phyloP scores from a whole-genome alignment of 2,888 invertebrate species.

The Cheilosia scutellata region DNA sequence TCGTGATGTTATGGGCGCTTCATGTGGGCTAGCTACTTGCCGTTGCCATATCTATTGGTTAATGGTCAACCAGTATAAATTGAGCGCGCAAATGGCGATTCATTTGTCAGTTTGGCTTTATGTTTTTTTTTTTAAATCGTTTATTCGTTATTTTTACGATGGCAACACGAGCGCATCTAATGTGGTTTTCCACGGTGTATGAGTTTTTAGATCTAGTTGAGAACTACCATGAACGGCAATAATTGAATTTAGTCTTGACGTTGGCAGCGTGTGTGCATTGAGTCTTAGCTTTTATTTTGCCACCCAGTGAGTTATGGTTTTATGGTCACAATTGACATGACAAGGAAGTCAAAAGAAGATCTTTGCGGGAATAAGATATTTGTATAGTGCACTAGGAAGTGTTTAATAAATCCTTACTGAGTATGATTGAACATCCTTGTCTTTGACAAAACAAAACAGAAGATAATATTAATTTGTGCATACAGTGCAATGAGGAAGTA shows the following conservation, averaged over 20 bases:
- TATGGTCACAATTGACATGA: constrained; percentile 14
- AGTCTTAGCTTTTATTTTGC: constrained; percentile 12
- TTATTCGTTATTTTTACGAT: neutral
- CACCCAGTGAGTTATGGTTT: constrained; percentile 33
- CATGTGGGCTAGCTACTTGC: too few species aligned
- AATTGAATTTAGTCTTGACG: constrained; percentile 20
- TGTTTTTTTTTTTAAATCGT: constrained; percentile 7
- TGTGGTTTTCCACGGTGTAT: neutral
- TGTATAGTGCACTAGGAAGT: constrained; percentile 50
- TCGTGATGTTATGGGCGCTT: constrained; percentile 61
- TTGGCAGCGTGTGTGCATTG: constrained; percentile 11
- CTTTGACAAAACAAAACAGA: neutral
- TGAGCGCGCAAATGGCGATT: constrained; percentile 37
- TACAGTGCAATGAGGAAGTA: constrained; percentile 58
- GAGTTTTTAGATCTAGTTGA: constrained; percentile 50
- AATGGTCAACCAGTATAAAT: constrained; percentile 13
- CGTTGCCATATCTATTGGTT: constrained; percentile 33
- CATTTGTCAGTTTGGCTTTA: constrained; percentile 21
- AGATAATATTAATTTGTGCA: neutral
- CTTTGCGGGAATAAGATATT: constrained; percentile 39
- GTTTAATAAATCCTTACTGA: constrained; percentile 44
- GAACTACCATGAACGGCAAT: constrained; percentile 39
- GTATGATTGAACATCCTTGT: constrained; percentile 35
- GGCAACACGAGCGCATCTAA: neutral
- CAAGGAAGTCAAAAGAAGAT: constrained; percentile 65